Evolutionary conservation across 2,888 invertebrate genomes (phyloP), one percentile per base, ranked within the genome.

Genomic region (Lasioglossum lativentre): DNA sequence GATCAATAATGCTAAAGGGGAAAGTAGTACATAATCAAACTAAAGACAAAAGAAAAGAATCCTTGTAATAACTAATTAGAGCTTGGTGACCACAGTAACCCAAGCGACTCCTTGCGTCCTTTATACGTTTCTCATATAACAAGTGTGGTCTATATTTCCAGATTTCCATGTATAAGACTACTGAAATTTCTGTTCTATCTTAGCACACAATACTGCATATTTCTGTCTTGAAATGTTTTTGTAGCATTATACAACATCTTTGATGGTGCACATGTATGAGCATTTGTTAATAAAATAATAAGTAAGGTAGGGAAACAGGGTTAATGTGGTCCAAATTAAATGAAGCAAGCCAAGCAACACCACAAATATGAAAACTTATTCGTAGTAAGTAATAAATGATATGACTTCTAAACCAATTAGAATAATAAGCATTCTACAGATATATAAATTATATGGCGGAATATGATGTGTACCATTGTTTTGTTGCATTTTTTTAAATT

Each of bases 51-150:
- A 81, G 52, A 70, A 88, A 89, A 83, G 4, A 85, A 86, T 80
- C 82, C 79, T 82, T 79, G 75, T 85, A 86, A 82, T 70, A 92
- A 91, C 93, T 95, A 94, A 93, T 93, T 89, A 91, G 93, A 95
- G 94, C 94, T 94, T 94, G 94, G 93, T 93, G 95, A 95, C 95
- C 95, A 95, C 95, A 95, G 93, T 95, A 95, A 95, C 95, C 90
- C 90, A 90, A 90, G 89, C 90, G 90, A 93, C 92, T 93, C 93
- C 93, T 94, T 93, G 91, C 92, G 91, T 89, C 92, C 91, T 92
- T 92, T 78, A 66, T 78, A 88, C 83, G 74, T 82, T 89, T 86
- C 85, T 83, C 80, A 88, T 78, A 87, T 78, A 68, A 80, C 23
- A 83, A 82, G 42, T 86, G 89, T 92, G 89, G 91, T 92, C 90